phyloP scores from a whole-genome alignment of 1,140 invertebrate genomes.

The Panagrolaimus sp. region DNA sequence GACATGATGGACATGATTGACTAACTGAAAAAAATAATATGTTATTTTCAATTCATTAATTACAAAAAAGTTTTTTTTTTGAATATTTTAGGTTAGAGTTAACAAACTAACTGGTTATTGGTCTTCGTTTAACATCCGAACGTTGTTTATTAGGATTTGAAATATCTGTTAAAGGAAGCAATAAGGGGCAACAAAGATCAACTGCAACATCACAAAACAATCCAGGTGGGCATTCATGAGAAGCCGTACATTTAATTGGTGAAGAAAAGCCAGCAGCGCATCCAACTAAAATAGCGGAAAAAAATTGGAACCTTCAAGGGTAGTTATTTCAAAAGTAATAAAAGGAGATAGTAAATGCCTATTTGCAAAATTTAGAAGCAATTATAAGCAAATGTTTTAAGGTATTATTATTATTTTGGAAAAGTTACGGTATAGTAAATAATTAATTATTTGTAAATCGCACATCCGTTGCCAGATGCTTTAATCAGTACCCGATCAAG shows the following conservation, averaged over 20 bases:
- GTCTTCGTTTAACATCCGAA: constrained; percentile 15
- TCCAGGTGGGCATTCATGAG: constrained; percentile 46
- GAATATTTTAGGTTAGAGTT: neutral
- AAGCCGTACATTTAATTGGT: constrained; percentile 37
- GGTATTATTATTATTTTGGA: neutral
- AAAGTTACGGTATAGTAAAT: neutral
- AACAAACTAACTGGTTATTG: neutral
- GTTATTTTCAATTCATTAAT: neutral
- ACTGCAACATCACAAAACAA: constrained; percentile 44
- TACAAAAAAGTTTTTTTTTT: neutral
- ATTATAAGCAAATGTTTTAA: neutral
- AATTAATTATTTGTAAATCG: neutral
- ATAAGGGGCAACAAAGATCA: constrained; percentile 47
- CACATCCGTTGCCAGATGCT: constrained; percentile 47
- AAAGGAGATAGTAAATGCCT: neutral
- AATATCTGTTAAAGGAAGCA: constrained; percentile 39
- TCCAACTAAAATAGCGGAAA: constrained; percentile 33
- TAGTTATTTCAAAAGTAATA: neutral
- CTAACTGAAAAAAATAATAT: constrained; percentile 18
- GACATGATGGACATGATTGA: constrained; percentile 14
- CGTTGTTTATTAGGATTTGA: constrained; percentile 15
- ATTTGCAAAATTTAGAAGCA: neutral
- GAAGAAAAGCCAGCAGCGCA: constrained; percentile 51
- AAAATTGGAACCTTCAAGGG: neutral
- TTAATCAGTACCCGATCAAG: constrained; percentile 43